Conservation (phyloP, 2,888 invertebrate genomes). For the Eilema sororculum region DNA sequence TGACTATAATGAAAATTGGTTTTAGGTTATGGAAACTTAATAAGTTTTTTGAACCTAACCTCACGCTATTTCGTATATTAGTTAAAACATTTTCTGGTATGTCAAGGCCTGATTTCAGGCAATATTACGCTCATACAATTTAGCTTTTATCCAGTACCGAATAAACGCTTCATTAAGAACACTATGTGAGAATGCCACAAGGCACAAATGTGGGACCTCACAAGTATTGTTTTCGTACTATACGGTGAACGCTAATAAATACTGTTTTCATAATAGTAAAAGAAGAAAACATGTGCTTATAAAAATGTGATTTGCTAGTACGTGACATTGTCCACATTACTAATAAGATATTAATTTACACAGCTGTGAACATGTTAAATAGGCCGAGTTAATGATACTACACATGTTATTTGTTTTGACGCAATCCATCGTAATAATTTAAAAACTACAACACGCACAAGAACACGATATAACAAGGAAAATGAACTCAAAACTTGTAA, state of each 20-base stretch:
- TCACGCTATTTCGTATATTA: neutral
- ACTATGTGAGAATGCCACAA: constrained; percentile 12
- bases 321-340: constrained; percentile 29
- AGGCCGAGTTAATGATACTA: constrained; percentile 42
- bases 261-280: neutral
- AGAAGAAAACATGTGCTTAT: neutral
- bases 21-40: constrained; percentile 23
- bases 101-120: neutral
- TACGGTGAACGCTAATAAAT: neutral
- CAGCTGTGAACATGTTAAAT: constrained; percentile 46
- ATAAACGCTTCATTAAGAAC: neutral
- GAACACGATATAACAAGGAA: constrained; percentile 21
- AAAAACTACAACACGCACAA: constrained; percentile 21
- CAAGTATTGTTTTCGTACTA: neutral
- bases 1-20: constrained; percentile 17
- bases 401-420: constrained; percentile 45
- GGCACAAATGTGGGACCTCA: constrained; percentile 10
- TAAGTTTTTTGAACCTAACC: neutral
- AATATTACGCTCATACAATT: neutral
- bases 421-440: constrained; percentile 28
- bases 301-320: constrained; percentile 21
- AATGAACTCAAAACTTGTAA: neutral
- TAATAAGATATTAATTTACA: constrained; percentile 37
- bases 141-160: no score
- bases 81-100: neutral